Evolutionary conservation across 2,888 invertebrate species (phyloP), one percentile per base, ranked within the genome.

Genomic region (Lamproptera curius): DNA sequence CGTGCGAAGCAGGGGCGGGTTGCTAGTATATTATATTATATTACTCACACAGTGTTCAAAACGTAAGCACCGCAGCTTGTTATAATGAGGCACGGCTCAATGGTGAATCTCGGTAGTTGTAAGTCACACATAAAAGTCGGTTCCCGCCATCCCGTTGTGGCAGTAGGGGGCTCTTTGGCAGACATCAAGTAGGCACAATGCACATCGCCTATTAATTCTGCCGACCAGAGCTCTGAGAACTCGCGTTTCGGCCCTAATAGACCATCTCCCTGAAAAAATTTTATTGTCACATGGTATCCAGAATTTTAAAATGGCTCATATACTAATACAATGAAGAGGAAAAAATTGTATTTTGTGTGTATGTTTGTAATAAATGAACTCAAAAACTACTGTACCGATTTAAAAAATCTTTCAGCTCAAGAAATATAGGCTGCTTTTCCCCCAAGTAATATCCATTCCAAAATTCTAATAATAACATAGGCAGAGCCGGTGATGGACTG

Each of bases 31-130:
- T n/a, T n/a, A n/a, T n/a, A n/a, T n/a, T n/a, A n/a, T n/a, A n/a
- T n/a, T n/a, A 50, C 86, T 82, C 65, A 88, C 88, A 84, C 78
- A 46, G 87, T 87, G 47, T 78, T 85, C 40, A 91, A 66, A 42
- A 90, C 77, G 60, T 90, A 91, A 17, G 90, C 89, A 11, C 89
- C 89, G 42, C 77, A 71, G 17, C 80, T 82, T 2, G 91, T 91
- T 13, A 91, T 74, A 5, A 91, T 65, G 1, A 91, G 70, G 57
- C 91, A 91, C 0, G 84, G 75, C 51, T 89, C 87, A 3, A 89
- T 54, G 8, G 63, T 65, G 46, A 88, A 86, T 17, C 87, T 63
- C 1, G 88, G 88, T 41, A 88, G 57, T 44, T 84, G 81, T 41
- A 88, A 53, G 40, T 88, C 85, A 47, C 82, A 82, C 65, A 87